Conservation (phyloP, 2,113 vertebrate genomes). For the Atherinomorus stipes region DNA sequence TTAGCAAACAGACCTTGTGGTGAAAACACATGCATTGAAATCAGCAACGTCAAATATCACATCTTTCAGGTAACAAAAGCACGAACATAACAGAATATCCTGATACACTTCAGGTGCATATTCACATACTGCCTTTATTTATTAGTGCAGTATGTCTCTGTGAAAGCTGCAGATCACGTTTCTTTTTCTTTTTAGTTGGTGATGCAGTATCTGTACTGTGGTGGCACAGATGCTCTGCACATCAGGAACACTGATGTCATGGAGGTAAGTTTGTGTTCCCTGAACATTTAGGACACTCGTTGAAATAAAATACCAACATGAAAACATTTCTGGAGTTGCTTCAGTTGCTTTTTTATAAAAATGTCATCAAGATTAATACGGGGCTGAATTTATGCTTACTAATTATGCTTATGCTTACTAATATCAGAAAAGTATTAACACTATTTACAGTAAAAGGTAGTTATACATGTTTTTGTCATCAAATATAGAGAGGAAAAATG, state of each 20-base stretch:
- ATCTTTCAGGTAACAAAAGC: slow-evolving; percentile 90
- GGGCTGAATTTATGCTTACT: too few relatives aligned
- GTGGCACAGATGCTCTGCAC: slow-evolving; percentile 94
- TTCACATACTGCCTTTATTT: not conserved
- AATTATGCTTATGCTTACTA: too few relatives aligned
- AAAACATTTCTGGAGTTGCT: not conserved
- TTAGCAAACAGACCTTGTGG: slow-evolving; percentile 93
- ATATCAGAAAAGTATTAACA: too few relatives aligned
- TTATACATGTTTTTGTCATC: not conserved
- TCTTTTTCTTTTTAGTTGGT: slow-evolving; percentile 87
- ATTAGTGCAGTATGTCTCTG: not conserved
- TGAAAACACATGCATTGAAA: slow-evolving; percentile 97
- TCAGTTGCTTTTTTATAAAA: not conserved
- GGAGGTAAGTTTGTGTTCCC: slow-evolving; percentile 87
- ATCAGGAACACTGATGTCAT: slow-evolving; percentile 96
- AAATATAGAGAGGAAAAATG: not conserved
- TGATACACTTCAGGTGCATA: not conserved
- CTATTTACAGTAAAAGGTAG: not conserved
- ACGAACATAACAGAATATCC: not conserved
- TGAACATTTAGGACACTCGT: not conserved
- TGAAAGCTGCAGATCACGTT: not conserved
- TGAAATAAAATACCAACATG: not conserved
- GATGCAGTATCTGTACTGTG: slow-evolving; percentile 98
- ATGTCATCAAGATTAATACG: too few relatives aligned
- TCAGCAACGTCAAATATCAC: slow-evolving; percentile 97